These are phyloP conservation scores for Agrochola circellaris DNA, from an alignment of 2,888 invertebrate species.

Conservation along the genomic window DNA sequence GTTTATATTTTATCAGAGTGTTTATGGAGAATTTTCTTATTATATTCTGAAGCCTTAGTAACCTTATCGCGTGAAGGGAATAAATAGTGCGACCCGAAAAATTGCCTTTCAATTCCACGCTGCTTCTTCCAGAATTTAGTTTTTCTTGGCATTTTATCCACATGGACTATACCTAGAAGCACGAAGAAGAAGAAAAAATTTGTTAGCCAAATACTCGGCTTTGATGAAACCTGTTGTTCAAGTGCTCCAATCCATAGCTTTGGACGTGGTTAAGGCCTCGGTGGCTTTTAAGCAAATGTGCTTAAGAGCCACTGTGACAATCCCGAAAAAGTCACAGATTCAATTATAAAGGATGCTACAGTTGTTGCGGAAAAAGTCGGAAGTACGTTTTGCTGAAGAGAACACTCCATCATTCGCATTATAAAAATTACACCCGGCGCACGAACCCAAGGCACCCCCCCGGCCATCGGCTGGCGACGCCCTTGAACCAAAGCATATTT, in stretches of 20 bases:
- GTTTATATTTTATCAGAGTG: too few species aligned
- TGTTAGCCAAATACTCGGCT: not conserved
- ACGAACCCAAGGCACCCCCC: not conserved
- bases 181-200: too few species aligned
- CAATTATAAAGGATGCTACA: not conserved
- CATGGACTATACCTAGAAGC: not conserved
- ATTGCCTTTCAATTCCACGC: conserved; percentile 65
- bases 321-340: too few species aligned
- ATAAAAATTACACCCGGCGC: not conserved
- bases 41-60: conserved; percentile 33
- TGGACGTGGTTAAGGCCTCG: not conserved
- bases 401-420: not conserved
- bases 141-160: conserved; percentile 63
- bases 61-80: conserved; percentile 55
- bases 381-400: not conserved
- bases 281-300: not conserved
- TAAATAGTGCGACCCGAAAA: conserved; percentile 55
- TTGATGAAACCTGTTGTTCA: conserved; percentile 1
- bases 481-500: too few species aligned
- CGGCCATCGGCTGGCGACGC: too few species aligned
- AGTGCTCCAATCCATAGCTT: conserved; percentile 4
- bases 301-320: not conserved
- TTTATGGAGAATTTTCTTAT: not conserved
- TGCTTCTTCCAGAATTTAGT: conserved; percentile 54
- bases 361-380: not conserved